Conservation (phyloP, 2,113 vertebrate genomes). For the Coturnix japonica region DNA sequence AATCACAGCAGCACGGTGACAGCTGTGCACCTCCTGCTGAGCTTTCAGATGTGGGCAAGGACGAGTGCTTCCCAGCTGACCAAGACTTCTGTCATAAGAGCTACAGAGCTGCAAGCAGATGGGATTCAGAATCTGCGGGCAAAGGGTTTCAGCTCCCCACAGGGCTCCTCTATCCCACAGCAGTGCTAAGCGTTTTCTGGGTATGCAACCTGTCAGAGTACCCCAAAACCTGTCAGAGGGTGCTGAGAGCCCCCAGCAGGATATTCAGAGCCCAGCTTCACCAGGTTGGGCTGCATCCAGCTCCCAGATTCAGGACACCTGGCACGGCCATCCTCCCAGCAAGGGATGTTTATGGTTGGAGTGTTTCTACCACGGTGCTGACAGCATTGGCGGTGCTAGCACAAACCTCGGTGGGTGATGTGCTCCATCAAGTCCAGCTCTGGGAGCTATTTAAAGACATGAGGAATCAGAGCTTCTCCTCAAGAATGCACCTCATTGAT, state of each 20-base stretch:
- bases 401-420: not conserved
- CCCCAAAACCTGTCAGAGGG: not conserved
- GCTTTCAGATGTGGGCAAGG: not conserved
- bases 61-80: not conserved
- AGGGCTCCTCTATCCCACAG: rapidly evolving
- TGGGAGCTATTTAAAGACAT: not conserved
- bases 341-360: not conserved
- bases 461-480: not conserved
- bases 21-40: not conserved
- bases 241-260: rapidly evolving
- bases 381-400: not conserved
- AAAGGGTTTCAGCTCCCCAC: not conserved
- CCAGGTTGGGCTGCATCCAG: not conserved
- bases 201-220: not conserved
- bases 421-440: not conserved
- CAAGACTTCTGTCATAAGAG: not conserved
- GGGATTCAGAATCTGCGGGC: rapidly evolving
- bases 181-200: not conserved
- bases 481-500: not conserved
- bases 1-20: not conserved
- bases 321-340: not conserved
- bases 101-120: not conserved
- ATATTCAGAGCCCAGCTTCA: rapidly evolving
- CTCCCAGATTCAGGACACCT: not conserved
- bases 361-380: rapidly evolving